Base-by-base conservation (phyloP, 2,797 vertebrate genomes). In the Myioborus melanocephalus region DNA sequence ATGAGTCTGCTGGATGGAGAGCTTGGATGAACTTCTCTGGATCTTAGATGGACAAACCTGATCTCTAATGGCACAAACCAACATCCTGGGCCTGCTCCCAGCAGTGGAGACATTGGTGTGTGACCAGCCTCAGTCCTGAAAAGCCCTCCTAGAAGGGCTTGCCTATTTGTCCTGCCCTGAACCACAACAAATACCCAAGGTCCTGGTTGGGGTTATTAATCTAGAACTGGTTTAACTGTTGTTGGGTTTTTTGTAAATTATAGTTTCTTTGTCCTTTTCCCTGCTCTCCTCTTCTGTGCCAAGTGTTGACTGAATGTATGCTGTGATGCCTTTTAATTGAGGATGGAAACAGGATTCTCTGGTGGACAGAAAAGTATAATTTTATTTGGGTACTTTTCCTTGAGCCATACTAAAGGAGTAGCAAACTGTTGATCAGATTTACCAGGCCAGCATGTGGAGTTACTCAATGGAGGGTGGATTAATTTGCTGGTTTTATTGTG, bases 31-130 rank as follows among this genome's bases (percentile, higher is more conserved):
- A 59, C 27, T 68, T 71, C n/a, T 57, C 41, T 85, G 30, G 26
- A 44, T 55, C 57, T 44, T 28, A 32, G 24, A 49, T 12, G 46
- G 65, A 68, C 26, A 80, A 86, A 91, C 28, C 27, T n/a, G 37
- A 60, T 34, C 24, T 35, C n/a, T 17, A 24, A 27, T 18, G 55
- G 73, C 50, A 28, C 43, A 35, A 46, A 61, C 47, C n/a, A 76
- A 26, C 57, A 49, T 14, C 41, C 44, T 6, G 0, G 28, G 20
- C 52, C 63, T 65, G 37, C 26, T 82, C 37, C 41, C 8, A 3
- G 41, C 39, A 28, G n/a, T 8, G 52, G 44, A 50, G 28, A 66
- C 35, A 3, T 0, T 0, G 0, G 23, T 18, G 13, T 43, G 34
- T 59, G 34, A 44, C 20, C 44, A 66, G 21, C 14, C 32, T 19